Percentiles rank a stretch among this genome's conserved stretches.
These are phyloP conservation scores for Bactericera cockerelli DNA, from an alignment of 1,140 invertebrate species.

Conservation along the genomic window DNA sequence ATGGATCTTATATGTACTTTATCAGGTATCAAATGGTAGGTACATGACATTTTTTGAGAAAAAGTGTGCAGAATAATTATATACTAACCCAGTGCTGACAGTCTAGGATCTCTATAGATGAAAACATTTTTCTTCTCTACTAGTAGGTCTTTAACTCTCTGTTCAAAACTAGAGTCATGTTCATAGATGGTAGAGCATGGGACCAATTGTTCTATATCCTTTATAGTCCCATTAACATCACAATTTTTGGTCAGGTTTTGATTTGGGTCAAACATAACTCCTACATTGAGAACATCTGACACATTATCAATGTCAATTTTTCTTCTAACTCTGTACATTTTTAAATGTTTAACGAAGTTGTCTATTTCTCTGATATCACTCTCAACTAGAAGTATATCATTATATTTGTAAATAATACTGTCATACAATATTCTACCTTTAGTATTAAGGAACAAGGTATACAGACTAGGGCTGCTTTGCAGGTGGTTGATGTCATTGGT, in stretches of 20 bases:
- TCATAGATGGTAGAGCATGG: slow-evolving; percentile 11
- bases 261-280: slow-evolving; percentile 42
- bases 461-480: slow-evolving; percentile 46
- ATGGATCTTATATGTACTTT: no score
- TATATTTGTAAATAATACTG: slow-evolving; percentile 56
- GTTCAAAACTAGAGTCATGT: slow-evolving; percentile 5
- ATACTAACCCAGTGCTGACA: slow-evolving; percentile 38
- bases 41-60: no score
- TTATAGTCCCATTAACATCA: not conserved
- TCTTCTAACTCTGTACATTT: slow-evolving; percentile 58
- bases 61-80: no score
- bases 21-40: no score
- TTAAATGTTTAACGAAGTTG: slow-evolving; percentile 56
- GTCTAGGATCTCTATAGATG: slow-evolving; percentile 51
- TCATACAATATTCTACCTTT: slow-evolving; percentile 80
- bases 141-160: not conserved
- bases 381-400: slow-evolving; percentile 54
- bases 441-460: slow-evolving; percentile 65
- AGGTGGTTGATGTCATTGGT: slow-evolving; percentile 76
- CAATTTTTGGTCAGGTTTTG: slow-evolving; percentile 11
- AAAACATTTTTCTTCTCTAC: not conserved
- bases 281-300: slow-evolving; percentile 41
- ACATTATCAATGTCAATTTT: slow-evolving; percentile 53
- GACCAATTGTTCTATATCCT: slow-evolving; percentile 10
- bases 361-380: slow-evolving; percentile 46